Percentiles rank a stretch among this genome's conserved stretches.
Conservation (phyloP, 2,797 vertebrate genomes). For the Manis crassicaudata region DNA sequence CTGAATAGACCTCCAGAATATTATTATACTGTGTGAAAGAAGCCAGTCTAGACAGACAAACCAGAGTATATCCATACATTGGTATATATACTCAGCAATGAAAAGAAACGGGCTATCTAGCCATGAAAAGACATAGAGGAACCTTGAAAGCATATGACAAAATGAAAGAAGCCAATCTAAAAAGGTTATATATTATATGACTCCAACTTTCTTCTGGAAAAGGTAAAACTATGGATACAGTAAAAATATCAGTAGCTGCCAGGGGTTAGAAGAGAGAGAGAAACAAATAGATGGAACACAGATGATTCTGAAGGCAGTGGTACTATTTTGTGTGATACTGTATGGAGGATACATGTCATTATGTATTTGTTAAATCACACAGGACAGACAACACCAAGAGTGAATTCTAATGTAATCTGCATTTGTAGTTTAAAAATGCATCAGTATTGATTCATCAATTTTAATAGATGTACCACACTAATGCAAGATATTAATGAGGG, state of each 20-base stretch:
- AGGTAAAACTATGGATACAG: not conserved
- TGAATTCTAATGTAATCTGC: not conserved
- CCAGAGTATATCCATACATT: not conserved
- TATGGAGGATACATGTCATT: not conserved
- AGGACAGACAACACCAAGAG: not conserved
- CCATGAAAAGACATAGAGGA: not conserved
- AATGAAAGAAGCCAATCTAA: not conserved
- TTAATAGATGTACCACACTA: not conserved
- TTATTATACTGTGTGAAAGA: not conserved
- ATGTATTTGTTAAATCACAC: not conserved
- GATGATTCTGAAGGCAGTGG: not conserved
- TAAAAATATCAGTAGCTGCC: not conserved
- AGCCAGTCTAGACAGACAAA: not conserved
- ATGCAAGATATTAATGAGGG: not conserved
- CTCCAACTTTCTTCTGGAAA: not conserved
- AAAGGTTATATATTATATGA: not conserved
- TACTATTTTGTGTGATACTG: not conserved
- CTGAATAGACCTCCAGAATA: not conserved
- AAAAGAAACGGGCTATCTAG: not conserved
- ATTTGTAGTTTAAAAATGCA: not conserved
- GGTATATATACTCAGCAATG: not conserved
- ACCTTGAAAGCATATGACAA: not conserved
- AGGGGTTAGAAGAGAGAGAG: not conserved
- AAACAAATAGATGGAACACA: not conserved
- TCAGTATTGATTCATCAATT: not conserved